A percentile compares a stretch with the other conserved stretches of the same genome.
phyloP scores from a whole-genome alignment of 2,797 vertebrate genomes.

The Clamator glandarius region DNA sequence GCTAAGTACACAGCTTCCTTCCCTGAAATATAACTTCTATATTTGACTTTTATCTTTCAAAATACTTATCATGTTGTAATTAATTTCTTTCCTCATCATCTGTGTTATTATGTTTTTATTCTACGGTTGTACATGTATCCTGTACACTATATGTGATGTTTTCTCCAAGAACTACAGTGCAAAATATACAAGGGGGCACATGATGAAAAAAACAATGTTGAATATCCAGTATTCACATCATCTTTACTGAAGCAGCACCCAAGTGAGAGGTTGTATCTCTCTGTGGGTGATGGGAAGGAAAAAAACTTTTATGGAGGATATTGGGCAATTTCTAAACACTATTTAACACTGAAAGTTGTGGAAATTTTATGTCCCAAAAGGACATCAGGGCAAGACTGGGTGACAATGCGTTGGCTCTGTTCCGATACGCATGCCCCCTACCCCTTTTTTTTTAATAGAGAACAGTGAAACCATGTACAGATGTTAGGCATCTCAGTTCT shows the following conservation, averaged over 20 bases:
- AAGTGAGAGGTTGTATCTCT: background rate
- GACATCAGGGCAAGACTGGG: background rate
- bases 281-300: background rate
- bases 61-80: background rate
- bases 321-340: background rate
- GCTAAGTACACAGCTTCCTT: background rate
- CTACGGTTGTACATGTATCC: background rate
- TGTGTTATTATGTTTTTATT: background rate
- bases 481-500: background rate
- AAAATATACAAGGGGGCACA: background rate
- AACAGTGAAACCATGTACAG: background rate
- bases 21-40: background rate
- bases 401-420: background rate
- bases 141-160: background rate
- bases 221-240: background rate
- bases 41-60: background rate
- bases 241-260: background rate
- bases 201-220: background rate
- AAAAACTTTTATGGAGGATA: background rate
- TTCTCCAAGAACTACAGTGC: background rate
- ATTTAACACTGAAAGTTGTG: background rate
- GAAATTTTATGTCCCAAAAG: background rate
- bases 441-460: background rate
- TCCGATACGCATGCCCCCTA: background rate
- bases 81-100: background rate